A percentile compares a stretch with the other conserved stretches of the same genome.
phyloP scores from a whole-genome alignment of 2,888 invertebrate species.

The Acanthosepion lycidas region DNA sequence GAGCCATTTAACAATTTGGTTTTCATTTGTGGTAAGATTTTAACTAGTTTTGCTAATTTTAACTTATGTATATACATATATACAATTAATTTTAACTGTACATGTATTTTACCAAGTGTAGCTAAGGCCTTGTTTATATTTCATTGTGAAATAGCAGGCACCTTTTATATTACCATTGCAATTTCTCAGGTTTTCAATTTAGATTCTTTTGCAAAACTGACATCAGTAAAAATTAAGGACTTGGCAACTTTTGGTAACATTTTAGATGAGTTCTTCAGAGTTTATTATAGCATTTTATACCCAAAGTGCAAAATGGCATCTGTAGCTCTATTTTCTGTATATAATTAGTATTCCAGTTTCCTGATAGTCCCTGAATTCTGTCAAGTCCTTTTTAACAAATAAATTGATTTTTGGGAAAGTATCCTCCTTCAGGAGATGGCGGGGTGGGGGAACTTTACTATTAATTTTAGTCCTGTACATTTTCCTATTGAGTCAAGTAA shows the following conservation, averaged over 20 bases:
- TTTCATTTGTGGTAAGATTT: not conserved
- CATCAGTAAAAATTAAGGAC: not conserved
- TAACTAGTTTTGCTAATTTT: not conserved
- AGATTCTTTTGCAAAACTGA: not conserved
- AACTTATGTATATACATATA: slow-evolving; percentile 22
- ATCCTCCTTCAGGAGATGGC: not conserved
- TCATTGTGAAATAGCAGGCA: not conserved
- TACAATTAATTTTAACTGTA: slow-evolving; percentile 33
- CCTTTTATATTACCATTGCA: not conserved
- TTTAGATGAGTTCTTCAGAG: not conserved
- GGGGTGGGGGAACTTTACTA: not conserved
- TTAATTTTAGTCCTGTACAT: not conserved
- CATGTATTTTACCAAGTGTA: not conserved
- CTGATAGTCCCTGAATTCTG: not conserved
- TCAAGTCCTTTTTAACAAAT: not conserved
- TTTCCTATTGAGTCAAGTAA: not conserved
- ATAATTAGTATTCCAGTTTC: not conserved
- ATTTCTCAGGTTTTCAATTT: not conserved
- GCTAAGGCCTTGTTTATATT: slow-evolving; percentile 11
- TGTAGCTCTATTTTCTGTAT: not conserved
- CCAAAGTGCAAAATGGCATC: not conserved
- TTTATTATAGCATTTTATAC: not conserved
- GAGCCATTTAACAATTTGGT: not conserved
- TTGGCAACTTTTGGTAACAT: not conserved
- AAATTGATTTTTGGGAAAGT: not conserved